Percentiles rank a stretch among this genome's conserved stretches.
Evolutionary conservation across 2,888 invertebrate species (phyloP).

Genomic region (Pyrochroa serraticornis): DNA sequence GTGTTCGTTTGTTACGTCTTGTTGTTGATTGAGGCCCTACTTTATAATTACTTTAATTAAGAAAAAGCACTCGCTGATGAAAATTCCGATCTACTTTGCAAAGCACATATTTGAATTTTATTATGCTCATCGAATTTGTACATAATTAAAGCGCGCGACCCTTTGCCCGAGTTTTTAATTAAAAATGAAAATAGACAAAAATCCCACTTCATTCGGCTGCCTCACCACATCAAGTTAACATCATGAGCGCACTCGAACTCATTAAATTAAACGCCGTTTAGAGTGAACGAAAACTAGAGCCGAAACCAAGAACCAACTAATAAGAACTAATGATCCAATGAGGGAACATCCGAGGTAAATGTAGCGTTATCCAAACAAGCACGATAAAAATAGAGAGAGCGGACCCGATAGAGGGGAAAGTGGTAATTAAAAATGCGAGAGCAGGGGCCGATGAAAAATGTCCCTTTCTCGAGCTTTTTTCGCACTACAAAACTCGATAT

Average conservation of each 20-base stretch:
- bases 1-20: conserved; percentile 22
- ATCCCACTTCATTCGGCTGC: too few relatives aligned
- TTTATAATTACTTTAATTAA: conserved; percentile 52
- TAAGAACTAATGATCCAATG: conserved; percentile 30
- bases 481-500: conserved; percentile 1
- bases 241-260: conserved; percentile 9
- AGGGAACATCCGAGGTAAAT: conserved; percentile 20
- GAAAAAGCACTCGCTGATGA: conserved; percentile 46
- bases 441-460: background rate
- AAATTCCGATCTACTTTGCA: conserved; percentile 42
- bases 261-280: conserved; percentile 19
- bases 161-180: background rate
- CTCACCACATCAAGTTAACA: background rate
- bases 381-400: conserved; percentile 15
- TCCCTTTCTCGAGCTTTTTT: too few relatives aligned
- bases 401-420: conserved; percentile 1
- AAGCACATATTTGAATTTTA: conserved; percentile 42
- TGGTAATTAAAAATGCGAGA: conserved; percentile 21
- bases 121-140: conserved; percentile 17
- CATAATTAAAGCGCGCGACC: conserved; percentile 9
- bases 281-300: conserved; percentile 14
- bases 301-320: conserved; percentile 21
- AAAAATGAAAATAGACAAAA: background rate
- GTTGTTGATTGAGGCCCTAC: conserved; percentile 46
- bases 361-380: conserved; percentile 20